A percentile compares a stretch with the other conserved stretches of the same genome.
Conservation (phyloP, 2,113 vertebrate genomes). For the Alligator sinensis region DNA sequence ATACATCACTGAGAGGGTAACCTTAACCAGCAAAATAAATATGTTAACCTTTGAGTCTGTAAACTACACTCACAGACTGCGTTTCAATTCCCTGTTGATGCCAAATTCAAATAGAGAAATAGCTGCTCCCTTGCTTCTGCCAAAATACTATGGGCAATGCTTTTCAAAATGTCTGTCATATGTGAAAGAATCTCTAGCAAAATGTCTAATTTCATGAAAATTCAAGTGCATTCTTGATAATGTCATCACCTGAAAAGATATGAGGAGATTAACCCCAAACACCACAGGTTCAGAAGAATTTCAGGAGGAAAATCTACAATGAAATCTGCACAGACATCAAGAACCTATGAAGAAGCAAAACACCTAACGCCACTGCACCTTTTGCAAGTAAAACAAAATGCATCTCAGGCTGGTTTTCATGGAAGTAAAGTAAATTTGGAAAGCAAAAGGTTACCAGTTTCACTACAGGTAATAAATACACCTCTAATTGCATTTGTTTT, state of each 20-base stretch:
- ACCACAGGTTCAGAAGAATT: neutral
- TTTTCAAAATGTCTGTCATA: neutral
- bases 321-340: neutral
- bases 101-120: slow-evolving; percentile 27
- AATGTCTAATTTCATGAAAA: neutral
- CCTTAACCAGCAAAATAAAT: slow-evolving; percentile 25
- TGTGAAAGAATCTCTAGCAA: neutral
- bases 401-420: neutral
- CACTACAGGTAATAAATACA: neutral
- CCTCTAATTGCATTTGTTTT: neutral
- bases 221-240: neutral
- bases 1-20: neutral
- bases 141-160: neutral
- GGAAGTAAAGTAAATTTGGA: neutral
- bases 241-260: neutral
- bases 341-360: neutral
- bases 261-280: neutral
- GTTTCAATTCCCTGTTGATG: slow-evolving; percentile 41
- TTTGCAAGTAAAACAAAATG: too few relatives aligned
- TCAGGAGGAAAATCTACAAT: neutral
- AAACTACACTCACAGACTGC: neutral
- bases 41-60: slow-evolving; percentile 40
- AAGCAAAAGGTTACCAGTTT: neutral
- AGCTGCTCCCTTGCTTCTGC: slow-evolving; percentile 4
- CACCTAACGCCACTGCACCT: too few relatives aligned